Base-by-base conservation (phyloP, 2,113 vertebrate genomes). In the Hippocampus abdominalis region DNA sequence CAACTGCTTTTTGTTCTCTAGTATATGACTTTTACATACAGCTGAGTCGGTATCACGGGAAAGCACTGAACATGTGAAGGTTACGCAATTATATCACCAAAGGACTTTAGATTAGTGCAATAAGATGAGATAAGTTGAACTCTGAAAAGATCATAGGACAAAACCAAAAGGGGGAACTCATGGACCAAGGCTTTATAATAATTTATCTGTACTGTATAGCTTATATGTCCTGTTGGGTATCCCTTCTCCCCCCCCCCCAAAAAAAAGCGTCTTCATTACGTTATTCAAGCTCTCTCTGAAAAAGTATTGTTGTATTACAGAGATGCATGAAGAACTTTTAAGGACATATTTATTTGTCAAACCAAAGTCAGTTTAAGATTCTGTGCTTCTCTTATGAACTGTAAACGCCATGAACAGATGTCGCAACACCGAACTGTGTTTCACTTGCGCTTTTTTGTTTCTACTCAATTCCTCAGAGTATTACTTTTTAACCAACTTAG, bases 361-460 rank as follows among this genome's bases (percentile, higher is more conserved):
- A 88, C 90, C 90, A 91, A 91, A 91, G 85, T 72, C 23, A 69
- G 1, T 23, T 25, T 59, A 32, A 32, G 32, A 66, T 75, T 81
- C 54, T 59, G 69, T 85, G 77, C 84, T n/a, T 60, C 15, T 64
- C 13, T 36, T 54, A 15, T 71, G 29, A 69, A 44, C 51, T 74
- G 7, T 5, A 70, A 67, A 16, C 66, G 23, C 51, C 29, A 59
- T 61, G 36, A 51, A 69, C 15, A 39, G 70, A 66, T 51, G 70
- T 66, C 79, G 77, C 72, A 82, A 83, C 75, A 75, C 66, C 71
- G 23, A 53, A n/a, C 21, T 53, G 49, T 9, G 49, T 25, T 56
- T 29, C 15, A 59, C 13, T 16, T 60, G 57, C 16, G 6, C 7
- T 60, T 6, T 18, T 2, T 18, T 29, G 15, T 59, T 29, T 15